Evolutionary conservation across 2,888 invertebrate genomes (phyloP).

Genomic region (Andrena haemorrhoa): DNA sequence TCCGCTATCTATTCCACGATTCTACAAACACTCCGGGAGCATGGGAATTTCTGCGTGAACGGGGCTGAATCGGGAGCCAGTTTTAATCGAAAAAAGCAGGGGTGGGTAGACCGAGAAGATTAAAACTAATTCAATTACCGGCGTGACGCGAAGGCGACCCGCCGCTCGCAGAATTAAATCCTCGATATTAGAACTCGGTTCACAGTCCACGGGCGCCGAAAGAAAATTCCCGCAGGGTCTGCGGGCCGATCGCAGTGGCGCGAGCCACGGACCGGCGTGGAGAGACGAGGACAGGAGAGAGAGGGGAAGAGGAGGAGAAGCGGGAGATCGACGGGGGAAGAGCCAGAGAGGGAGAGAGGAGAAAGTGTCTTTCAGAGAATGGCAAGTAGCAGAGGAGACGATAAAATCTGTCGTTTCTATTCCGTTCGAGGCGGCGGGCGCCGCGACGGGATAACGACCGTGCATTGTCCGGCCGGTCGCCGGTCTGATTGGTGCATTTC

Average conservation of each 20-base stretch:
- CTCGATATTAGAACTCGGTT: conserved; percentile 33
- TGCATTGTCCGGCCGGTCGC: conserved; percentile 59
- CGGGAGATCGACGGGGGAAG: too few species aligned
- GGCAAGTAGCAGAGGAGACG: conserved; percentile 54
- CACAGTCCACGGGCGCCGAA: conserved; percentile 19
- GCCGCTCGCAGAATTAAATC: conserved; percentile 23
- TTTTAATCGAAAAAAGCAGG: conserved; percentile 13
- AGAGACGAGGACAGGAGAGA: background rate
- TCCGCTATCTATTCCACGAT: background rate
- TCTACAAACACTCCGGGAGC: background rate
- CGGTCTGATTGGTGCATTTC: conserved; percentile 62
- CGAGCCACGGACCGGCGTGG: background rate
- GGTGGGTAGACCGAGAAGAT: background rate
- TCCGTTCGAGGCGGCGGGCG: conserved; percentile 44
- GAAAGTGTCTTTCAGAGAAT: conserved; percentile 48
- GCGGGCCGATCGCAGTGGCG: conserved; percentile 7
- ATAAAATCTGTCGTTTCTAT: conserved; percentile 69
- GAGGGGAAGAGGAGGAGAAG: conserved; percentile 4
- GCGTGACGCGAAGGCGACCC: conserved; percentile 1
- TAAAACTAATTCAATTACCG: conserved; percentile 45
- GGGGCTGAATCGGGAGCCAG: conserved; percentile 8
- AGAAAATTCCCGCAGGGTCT: conserved; percentile 41
- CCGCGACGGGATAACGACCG: conserved; percentile 65
- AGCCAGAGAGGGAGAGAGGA: background rate
- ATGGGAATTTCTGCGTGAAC: background rate